These are phyloP conservation scores for Ophiodon elongatus DNA, from an alignment of 2,113 vertebrate species.

Conservation along the genomic window DNA sequence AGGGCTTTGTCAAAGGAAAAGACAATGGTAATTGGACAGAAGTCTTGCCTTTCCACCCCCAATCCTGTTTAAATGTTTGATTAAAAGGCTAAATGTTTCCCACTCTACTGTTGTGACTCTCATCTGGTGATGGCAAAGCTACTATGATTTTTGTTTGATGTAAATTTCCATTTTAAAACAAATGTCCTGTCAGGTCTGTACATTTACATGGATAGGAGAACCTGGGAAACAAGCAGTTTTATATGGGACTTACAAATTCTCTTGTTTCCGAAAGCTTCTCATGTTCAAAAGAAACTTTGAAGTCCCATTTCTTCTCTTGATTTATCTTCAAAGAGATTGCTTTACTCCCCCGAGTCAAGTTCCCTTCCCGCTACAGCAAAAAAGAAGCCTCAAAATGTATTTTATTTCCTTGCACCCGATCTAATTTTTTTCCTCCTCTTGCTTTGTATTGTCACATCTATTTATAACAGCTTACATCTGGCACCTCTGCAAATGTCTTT, in stretches of 20 bases:
- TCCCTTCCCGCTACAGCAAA: constrained; percentile 55
- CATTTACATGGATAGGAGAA: neutral
- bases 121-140: neutral
- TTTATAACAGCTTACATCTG: constrained; percentile 67
- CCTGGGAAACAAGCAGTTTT: neutral
- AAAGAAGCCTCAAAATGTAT: constrained; percentile 56
- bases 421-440: constrained; percentile 15
- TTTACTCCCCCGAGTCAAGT: constrained; percentile 54
- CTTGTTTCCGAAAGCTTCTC: constrained; percentile 29
- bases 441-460: constrained; percentile 72
- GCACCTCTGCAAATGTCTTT: constrained; percentile 22
- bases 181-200: neutral
- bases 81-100: constrained; percentile 43
- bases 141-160: neutral
- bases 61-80: constrained; percentile 47
- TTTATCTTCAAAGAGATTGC: constrained; percentile 69
- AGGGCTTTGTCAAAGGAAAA: constrained; percentile 98
- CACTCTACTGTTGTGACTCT: neutral
- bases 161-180: neutral
- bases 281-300: constrained; percentile 43
- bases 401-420: constrained; percentile 42
- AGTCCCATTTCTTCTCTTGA: constrained; percentile 37
- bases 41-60: constrained; percentile 25
- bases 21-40: constrained; percentile 91
- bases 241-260: constrained; percentile 1